Evolutionary conservation across 1,140 invertebrate genomes (phyloP).

Genomic region (Homalodisca vitripennis): DNA sequence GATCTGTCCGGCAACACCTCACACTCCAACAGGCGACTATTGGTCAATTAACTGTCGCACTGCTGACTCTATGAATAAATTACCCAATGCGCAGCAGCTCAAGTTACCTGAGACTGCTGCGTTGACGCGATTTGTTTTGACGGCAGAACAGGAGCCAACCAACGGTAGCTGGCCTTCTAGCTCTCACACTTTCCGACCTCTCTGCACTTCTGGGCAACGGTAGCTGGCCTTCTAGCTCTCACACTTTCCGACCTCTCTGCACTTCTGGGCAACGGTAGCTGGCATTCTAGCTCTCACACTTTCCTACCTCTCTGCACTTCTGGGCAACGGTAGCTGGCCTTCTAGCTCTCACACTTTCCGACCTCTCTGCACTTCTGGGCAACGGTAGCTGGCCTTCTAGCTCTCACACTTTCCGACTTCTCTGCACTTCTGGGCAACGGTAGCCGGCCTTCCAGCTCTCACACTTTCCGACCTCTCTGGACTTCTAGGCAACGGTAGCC

Average conservation of each 20-base stretch:
- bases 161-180: conserved; percentile 10
- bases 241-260: no score
- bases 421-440: no score
- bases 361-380: no score
- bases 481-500: no score
- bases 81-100: neutral
- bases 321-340: conserved; percentile 11
- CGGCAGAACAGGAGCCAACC: neutral
- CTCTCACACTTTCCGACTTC: no score
- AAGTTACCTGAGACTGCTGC: neutral
- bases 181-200: conserved; percentile 14
- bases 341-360: conserved; percentile 12
- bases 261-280: conserved; percentile 13
- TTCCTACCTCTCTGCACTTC: no score
- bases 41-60: neutral
- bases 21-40: neutral
- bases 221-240: conserved; percentile 12
- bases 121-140: conserved; percentile 10
- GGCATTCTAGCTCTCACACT: conserved; percentile 10
- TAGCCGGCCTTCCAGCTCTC: no score
- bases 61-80: conserved; percentile 14
- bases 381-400: no score
- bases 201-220: no score
- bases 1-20: neutral
- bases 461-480: no score